Conservation (phyloP, 2,113 vertebrate species). For the Chiloscyllium plagiosum region DNA sequence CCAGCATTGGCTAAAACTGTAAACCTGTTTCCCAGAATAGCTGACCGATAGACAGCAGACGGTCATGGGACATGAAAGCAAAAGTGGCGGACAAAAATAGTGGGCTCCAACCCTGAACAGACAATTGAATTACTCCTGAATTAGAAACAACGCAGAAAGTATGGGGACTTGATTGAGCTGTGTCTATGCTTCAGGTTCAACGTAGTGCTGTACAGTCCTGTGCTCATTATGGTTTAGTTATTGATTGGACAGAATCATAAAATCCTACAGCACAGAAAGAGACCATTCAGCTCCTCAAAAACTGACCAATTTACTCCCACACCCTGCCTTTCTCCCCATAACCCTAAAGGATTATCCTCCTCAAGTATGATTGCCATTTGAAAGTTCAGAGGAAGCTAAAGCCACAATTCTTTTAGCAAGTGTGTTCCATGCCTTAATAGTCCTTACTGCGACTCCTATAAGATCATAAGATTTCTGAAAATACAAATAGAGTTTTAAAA, state of each 20-base stretch:
- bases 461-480: too few species aligned
- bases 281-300: not conserved
- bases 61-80: not conserved
- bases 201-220: not conserved
- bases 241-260: not conserved
- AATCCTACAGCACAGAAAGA: not conserved
- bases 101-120: not conserved
- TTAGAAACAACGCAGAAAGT: not conserved
- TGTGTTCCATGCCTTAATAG: not conserved
- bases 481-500: too few species aligned
- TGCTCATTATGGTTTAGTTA: not conserved
- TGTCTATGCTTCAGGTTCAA: not conserved
- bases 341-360: not conserved
- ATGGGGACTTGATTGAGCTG: not conserved
- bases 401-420: not conserved
- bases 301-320: not conserved
- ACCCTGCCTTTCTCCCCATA: not conserved
- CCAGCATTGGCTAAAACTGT: not conserved
- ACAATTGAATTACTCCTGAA: not conserved
- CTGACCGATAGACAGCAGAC: not conserved
- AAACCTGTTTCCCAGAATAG: not conserved
- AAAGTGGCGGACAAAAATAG: not conserved
- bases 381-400: too few species aligned
- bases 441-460: not conserved
- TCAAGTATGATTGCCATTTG: too few species aligned